A percentile compares a stretch with the other conserved stretches of the same genome.
Conservation (phyloP, 2,888 invertebrate genomes). For the Endotricha flammealis region DNA sequence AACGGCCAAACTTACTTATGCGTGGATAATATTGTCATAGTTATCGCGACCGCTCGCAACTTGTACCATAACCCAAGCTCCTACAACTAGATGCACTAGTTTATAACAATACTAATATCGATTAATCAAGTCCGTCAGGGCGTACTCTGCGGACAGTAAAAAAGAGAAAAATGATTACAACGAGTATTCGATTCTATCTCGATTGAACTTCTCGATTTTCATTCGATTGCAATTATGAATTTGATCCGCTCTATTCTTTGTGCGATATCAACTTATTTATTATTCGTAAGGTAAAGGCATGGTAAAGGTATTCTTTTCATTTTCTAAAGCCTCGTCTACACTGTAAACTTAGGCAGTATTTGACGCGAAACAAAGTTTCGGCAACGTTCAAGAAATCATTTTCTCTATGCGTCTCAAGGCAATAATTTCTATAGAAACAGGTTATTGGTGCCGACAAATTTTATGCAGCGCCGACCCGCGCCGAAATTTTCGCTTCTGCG, state of each 20-base stretch:
- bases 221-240: conserved; percentile 1
- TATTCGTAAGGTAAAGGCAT: no score
- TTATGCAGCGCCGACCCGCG: no score
- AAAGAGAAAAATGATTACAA: conserved; percentile 7
- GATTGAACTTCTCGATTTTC: conserved; percentile 11
- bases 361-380: no score
- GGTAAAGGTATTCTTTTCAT: no score
- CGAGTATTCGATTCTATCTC: conserved; percentile 20
- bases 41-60: not conserved
- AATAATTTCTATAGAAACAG: no score
- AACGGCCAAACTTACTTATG: no score
- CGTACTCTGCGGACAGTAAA: conserved; percentile 7
- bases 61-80: conserved; percentile 17
- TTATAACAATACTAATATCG: conserved; percentile 45
- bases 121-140: conserved; percentile 52
- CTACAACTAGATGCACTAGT: conserved; percentile 24
- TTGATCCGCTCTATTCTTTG: conserved; percentile 1
- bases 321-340: no score
- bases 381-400: no score
- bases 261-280: not conserved
- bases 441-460: no score
- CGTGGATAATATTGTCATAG: not conserved
- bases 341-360: no score
- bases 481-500: no score
- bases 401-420: no score